Conservation (phyloP, 2,888 invertebrate genomes). For the Caenorhabditis afra region DNA sequence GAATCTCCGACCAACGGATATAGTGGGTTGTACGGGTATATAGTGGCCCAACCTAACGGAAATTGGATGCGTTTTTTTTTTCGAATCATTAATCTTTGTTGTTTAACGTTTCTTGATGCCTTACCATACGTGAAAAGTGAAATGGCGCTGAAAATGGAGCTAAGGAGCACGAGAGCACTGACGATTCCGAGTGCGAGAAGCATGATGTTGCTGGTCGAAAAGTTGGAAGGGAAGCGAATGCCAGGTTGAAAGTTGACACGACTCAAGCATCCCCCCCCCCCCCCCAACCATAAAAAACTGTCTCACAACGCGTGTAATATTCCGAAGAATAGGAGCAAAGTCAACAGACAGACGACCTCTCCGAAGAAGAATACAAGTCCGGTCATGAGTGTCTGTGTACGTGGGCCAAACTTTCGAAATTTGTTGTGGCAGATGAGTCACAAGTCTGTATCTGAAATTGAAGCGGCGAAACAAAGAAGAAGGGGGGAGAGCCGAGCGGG, state of each 20-base stretch:
- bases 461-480: no score
- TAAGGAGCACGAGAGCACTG: constrained; percentile 33
- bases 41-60: constrained; percentile 34
- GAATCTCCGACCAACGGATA: constrained; percentile 14
- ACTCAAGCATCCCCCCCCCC: constrained; percentile 1
- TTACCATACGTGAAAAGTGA: constrained; percentile 46
- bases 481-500: no score
- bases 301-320: constrained; percentile 7
- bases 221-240: background rate
- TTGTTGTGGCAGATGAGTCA: no score
- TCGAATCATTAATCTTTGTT: background rate
- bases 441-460: no score
- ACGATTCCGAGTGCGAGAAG: constrained; percentile 33
- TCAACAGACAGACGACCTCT: constrained; percentile 18
- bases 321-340: constrained; percentile 44
- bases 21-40: constrained; percentile 1
- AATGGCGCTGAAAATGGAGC: constrained; percentile 32
- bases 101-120: no score
- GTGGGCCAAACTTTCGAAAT: background rate
- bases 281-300: constrained; percentile 37
- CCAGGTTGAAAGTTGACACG: constrained; percentile 11
- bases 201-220: constrained; percentile 7
- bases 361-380: background rate
- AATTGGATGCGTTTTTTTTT: background rate
- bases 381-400: background rate